phyloP scores from a whole-genome alignment of 2,113 vertebrate species.

The Laticauda laticaudata region DNA sequence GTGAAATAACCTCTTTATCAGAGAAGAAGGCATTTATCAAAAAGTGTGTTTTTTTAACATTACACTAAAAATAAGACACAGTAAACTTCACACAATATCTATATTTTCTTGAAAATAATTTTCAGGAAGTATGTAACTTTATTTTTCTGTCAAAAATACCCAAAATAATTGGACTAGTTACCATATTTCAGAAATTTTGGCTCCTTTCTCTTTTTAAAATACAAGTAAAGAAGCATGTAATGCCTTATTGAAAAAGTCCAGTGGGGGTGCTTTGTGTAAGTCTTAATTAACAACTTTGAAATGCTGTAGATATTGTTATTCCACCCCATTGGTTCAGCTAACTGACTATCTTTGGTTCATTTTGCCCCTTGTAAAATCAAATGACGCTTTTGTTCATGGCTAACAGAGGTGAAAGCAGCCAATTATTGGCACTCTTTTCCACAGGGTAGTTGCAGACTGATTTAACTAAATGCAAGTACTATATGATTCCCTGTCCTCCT shows the following conservation, averaged over 20 bases:
- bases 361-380: constrained; percentile 85
- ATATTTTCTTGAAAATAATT: constrained; percentile 62
- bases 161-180: constrained; percentile 74
- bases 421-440: constrained; percentile 83
- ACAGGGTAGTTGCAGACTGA: constrained; percentile 78
- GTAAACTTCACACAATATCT: constrained; percentile 27
- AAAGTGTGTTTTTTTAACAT: neutral
- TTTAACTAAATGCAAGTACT: constrained; percentile 75
- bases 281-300: constrained; percentile 83
- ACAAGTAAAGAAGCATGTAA: constrained; percentile 82
- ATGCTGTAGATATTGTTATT: constrained; percentile 82
- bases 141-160: constrained; percentile 70
- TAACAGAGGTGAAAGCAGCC: constrained; percentile 96
- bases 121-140: constrained; percentile 74
- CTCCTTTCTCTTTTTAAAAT: constrained; percentile 75
- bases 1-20: neutral
- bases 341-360: constrained; percentile 81
- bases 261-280: constrained; percentile 71
- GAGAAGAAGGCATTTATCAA: neutral
- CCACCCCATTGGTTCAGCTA: constrained; percentile 79
- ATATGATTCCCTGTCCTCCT: constrained; percentile 58
- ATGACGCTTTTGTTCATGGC: constrained; percentile 96
- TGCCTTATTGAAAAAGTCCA: constrained; percentile 73
- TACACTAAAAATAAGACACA: neutral
- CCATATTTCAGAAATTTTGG: constrained; percentile 74